These are phyloP conservation scores for Nannobrachium achirus DNA, from an alignment of 2,113 vertebrate genomes.

Conservation along the genomic window DNA sequence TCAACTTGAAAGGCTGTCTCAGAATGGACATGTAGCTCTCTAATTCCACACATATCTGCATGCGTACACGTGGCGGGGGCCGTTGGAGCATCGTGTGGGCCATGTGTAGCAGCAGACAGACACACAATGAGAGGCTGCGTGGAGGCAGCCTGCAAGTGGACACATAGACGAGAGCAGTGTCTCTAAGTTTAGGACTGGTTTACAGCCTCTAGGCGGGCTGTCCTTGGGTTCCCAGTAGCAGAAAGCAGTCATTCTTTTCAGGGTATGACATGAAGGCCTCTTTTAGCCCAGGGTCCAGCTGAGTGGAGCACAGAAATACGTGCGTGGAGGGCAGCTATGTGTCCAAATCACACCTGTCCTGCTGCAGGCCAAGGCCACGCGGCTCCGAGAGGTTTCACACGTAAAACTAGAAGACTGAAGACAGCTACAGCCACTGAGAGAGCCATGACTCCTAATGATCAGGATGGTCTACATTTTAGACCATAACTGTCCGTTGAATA, in stretches of 20 bases:
- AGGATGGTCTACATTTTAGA: no score
- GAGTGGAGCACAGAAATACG: conserved; percentile 37
- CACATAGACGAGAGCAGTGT: neutral
- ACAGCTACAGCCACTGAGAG: no score
- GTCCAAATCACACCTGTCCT: conserved; percentile 35
- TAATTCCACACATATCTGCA: conserved; percentile 18
- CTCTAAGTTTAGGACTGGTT: conserved; percentile 20
- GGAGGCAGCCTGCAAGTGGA: conserved; percentile 4
- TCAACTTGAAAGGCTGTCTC: conserved; percentile 1
- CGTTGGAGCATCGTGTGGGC: neutral
- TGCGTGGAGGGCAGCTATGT: conserved; percentile 12
- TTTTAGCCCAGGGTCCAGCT: conserved; percentile 37
- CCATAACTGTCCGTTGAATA: no score
- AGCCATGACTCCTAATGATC: no score
- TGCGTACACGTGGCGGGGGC: neutral
- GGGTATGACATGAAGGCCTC: conserved; percentile 17
- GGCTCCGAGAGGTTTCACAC: no score
- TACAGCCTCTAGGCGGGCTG: conserved; percentile 11
- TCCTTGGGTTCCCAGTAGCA: conserved; percentile 18
- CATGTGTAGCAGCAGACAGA: neutral
- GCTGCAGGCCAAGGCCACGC: conserved; percentile 10
- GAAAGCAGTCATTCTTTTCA: conserved; percentile 34
- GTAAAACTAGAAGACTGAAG: no score
- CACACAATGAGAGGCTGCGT: conserved; percentile 7
- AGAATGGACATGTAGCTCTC: neutral